Conservation (phyloP, 1,140 invertebrate genomes). For the Aricia agestis region DNA sequence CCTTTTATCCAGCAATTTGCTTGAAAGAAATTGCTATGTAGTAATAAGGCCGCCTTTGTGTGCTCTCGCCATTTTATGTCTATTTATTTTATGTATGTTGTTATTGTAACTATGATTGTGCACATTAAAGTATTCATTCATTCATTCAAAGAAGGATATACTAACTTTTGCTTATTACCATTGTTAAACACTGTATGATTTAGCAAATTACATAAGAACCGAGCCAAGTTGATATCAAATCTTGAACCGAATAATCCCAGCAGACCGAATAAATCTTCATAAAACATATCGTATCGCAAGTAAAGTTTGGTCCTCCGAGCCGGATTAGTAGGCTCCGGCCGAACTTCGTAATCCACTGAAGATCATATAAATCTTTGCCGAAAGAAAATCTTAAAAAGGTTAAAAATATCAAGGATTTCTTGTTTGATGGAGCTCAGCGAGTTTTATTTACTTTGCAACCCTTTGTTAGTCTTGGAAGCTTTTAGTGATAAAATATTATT, state of each 20-base stretch:
- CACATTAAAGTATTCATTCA: too few species aligned
- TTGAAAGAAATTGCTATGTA: too few species aligned
- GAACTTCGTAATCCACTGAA: neutral
- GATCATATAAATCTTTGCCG: neutral
- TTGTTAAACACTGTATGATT: too few species aligned
- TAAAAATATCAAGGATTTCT: neutral
- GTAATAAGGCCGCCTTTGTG: too few species aligned
- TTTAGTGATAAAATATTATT: neutral
- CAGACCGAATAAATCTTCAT: neutral
- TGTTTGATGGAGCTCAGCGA: neutral
- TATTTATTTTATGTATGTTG: too few species aligned
- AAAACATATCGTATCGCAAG: neutral
- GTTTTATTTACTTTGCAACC: neutral
- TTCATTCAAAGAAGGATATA: too few species aligned
- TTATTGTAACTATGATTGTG: too few species aligned
- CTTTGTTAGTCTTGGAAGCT: neutral
- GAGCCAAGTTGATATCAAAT: neutral
- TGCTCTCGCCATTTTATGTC: too few species aligned
- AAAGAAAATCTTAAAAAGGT: neutral
- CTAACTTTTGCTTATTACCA: too few species aligned
- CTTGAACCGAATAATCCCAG: neutral
- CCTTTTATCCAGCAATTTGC: too few species aligned
- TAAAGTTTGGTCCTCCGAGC: slow-evolving; percentile 2
- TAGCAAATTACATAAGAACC: neutral
- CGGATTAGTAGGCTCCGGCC: neutral